Conservation (phyloP, 2,113 vertebrate genomes). For the Ceuthmochares aereus region DNA sequence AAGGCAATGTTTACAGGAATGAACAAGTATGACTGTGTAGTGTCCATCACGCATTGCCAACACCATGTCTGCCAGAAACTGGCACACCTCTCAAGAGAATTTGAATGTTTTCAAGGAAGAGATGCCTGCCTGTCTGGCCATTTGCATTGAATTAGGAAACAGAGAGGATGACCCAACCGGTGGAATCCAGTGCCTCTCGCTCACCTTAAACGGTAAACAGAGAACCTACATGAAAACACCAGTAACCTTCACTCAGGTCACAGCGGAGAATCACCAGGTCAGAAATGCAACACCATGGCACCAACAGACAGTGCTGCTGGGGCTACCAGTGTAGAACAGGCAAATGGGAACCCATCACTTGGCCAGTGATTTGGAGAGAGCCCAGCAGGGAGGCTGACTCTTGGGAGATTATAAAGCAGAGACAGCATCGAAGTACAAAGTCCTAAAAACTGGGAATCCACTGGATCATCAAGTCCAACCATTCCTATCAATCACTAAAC, state of each 20-base stretch:
- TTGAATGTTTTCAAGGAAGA: slow-evolving; percentile 25
- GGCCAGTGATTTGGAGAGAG: neutral
- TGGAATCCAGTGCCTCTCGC: neutral
- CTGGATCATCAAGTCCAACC: too few relatives aligned
- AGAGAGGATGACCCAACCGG: neutral
- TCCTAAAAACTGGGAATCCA: neutral
- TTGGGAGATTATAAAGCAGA: neutral
- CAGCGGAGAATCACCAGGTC: neutral
- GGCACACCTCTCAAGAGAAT: neutral
- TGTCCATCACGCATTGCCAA: neutral
- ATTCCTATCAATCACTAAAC: too few relatives aligned
- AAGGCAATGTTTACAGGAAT: neutral
- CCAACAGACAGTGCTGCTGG: neutral
- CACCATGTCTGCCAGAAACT: neutral
- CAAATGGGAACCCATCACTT: neutral
- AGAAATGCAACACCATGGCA: accelerated
- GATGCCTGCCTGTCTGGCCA: neutral
- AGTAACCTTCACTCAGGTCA: neutral
- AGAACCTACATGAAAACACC: neutral
- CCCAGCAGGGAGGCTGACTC: neutral
- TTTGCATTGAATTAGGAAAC: neutral
- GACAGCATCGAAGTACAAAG: neutral
- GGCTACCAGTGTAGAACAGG: neutral
- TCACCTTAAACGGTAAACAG: slow-evolving; percentile 5
- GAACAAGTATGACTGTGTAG: neutral